Base-by-base conservation (phyloP, 2,888 invertebrate genomes). In the Siphlonurus alternatus region DNA sequence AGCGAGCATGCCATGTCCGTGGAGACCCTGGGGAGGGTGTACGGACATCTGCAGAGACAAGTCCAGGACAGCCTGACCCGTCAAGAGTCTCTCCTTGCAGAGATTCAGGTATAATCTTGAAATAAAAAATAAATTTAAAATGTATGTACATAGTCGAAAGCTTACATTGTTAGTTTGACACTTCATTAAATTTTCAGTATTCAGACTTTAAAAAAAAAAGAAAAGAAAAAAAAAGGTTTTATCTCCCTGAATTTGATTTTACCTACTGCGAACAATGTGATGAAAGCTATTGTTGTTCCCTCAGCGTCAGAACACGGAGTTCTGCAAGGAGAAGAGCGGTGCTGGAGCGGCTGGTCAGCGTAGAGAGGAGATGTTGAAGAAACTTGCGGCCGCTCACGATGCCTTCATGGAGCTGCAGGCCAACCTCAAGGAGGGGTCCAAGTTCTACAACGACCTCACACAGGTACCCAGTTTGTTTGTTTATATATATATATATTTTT, bases 391-490 rank as follows among this genome's bases (percentile, higher is more conserved):
- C 59, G 95, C 95, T 60, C 88, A 90, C 76, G 97, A 99, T 78
- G 88, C 89, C 69, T 98, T 87, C 79, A 87, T 87, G 73, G 94
- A 97, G 76, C 81, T 99, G 68, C 86, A 88, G 70, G 86, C 83
- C 72, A 96, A 99, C 79, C 82, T 99, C 67, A 84, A 87, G 72
- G 99, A 99, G 78, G 99, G 99, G 68, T 89, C 89, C 65, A 97
- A 97, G 80, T 97, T 97, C 79, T 91, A 93, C 77, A 93, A 92
- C 75, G 91, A 93, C 77, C 80, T 93, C 68, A 93, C 93, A n/a
- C 87, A 88, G 80, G 84, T 85, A 73, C 65, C 61, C n/a, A n/a
- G n/a, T n/a, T n/a, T 61, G n/a, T 19, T 3, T 54, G 18, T 24
- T 23, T 1, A 1, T 53, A 54, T 5, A 7, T 62, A 25, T 1